Conservation (phyloP, 2,113 vertebrate species). For the Oostethus manadensis region DNA sequence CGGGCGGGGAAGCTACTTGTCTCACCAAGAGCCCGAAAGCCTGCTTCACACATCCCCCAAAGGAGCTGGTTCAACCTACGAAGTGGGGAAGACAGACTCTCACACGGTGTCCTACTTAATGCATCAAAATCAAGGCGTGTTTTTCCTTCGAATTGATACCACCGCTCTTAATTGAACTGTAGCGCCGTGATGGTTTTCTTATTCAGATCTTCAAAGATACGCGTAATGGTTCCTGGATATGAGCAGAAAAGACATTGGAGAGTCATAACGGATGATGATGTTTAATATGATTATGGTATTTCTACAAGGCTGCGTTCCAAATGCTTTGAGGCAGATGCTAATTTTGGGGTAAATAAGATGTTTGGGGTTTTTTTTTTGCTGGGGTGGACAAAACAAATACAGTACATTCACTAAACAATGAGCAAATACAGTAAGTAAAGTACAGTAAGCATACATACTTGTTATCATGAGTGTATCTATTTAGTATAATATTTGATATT, state of each 20-base stretch:
- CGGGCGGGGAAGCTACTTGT: constrained; percentile 59
- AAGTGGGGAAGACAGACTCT: constrained; percentile 34
- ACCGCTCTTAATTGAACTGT: constrained; percentile 7
- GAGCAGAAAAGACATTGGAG: constrained; percentile 4
- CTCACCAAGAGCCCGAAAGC: constrained; percentile 49
- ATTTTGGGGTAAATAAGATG: constrained; percentile 48
- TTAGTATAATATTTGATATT: too few relatives aligned
- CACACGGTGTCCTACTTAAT: constrained; percentile 20
- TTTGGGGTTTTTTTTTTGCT: too few relatives aligned
- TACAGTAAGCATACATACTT: too few relatives aligned
- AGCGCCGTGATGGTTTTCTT: constrained; percentile 14
- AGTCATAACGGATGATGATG: constrained; percentile 18
- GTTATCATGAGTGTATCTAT: too few relatives aligned
- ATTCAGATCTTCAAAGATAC: constrained; percentile 21
- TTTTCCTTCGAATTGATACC: constrained; percentile 8
- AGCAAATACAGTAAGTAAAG: too few relatives aligned
- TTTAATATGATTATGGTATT: constrained; percentile 26
- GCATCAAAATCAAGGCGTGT: constrained; percentile 18
- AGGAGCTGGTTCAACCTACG: constrained; percentile 55
- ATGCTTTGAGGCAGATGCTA: constrained; percentile 42
- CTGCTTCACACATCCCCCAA: constrained; percentile 43
- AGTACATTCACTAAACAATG: neutral
- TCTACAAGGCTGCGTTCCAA: constrained; percentile 23
- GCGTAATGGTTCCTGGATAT: constrained; percentile 21
- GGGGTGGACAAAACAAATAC: constrained; percentile 33